Percentiles rank a stretch among this genome's conserved stretches.
These are phyloP conservation scores for Clarias laeviceps DNA, from an alignment of 2,797 vertebrate species.

Conservation along the genomic window DNA sequence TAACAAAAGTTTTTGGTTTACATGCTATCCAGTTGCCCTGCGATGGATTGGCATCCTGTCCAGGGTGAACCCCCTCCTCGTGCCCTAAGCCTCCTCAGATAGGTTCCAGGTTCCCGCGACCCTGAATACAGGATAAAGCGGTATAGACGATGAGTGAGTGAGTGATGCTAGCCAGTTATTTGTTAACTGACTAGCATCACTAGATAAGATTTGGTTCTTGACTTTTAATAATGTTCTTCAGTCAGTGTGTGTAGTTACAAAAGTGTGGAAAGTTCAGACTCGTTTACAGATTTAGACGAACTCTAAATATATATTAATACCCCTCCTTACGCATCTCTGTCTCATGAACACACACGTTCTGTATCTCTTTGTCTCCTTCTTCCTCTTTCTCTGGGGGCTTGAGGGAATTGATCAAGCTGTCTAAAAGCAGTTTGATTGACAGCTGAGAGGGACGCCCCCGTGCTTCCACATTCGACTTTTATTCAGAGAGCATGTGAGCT, in stretches of 20 bases:
- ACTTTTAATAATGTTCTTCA: neutral
- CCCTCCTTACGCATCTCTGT: neutral
- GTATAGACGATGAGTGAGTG: too few relatives aligned
- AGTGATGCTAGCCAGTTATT: neutral
- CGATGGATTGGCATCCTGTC: too few relatives aligned
- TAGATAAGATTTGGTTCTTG: neutral
- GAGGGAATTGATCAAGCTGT: neutral
- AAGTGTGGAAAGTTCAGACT: neutral
- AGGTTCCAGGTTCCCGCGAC: too few relatives aligned
- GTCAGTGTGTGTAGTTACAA: neutral
- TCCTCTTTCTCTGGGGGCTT: neutral
- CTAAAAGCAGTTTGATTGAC: slow-evolving; percentile 19
- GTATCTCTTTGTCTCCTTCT: slow-evolving; percentile 13
- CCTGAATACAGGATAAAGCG: too few relatives aligned
- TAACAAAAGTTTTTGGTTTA: neutral
- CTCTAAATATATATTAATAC: neutral
- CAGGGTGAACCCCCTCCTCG: too few relatives aligned
- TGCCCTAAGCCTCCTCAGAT: too few relatives aligned
- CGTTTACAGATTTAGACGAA: neutral
- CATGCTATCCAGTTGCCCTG: neutral
- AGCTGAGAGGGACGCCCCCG: neutral
- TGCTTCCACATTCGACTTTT: neutral
- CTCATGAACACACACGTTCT: neutral
- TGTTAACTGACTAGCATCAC: too few relatives aligned
- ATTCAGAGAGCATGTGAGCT: neutral